Conservation (phyloP, 2,113 vertebrate genomes). For the Gobio gobio region DNA sequence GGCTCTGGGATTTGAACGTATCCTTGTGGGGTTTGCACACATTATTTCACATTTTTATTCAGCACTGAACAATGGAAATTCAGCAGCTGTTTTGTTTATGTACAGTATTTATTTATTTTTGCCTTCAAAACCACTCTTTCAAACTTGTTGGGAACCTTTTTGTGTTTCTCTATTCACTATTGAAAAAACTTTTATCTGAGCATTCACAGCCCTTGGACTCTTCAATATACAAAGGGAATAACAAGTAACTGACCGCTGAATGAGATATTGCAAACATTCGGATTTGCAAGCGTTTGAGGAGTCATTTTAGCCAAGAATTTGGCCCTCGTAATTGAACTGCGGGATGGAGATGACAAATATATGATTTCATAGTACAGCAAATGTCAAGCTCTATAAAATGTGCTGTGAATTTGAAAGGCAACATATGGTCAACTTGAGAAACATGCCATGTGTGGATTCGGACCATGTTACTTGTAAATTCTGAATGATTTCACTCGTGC, state of each 20-base stretch:
- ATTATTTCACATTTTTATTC: not conserved
- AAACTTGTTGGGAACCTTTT: not conserved
- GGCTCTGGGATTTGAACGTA: not conserved
- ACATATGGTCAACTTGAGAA: conserved; percentile 23
- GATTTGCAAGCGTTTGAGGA: conserved; percentile 8
- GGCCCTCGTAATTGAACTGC: conserved; percentile 7
- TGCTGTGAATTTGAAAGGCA: conserved; percentile 32
- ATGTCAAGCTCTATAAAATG: conserved; percentile 34
- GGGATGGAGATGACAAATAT: conserved; percentile 1
- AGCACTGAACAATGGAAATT: not conserved
- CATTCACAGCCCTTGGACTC: not conserved
- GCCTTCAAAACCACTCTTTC: not conserved
- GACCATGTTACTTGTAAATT: not conserved
- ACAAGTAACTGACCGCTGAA: not conserved
- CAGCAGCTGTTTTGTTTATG: not conserved
- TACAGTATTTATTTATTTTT: conserved; percentile 32
- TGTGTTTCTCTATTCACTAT: not conserved
- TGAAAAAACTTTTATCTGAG: not conserved
- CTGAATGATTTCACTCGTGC: conserved; percentile 13
- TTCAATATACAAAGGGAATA: conserved; percentile 8
- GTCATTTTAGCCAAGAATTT: not conserved
- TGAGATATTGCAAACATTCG: conserved; percentile 13
- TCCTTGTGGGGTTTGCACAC: conserved; percentile 21
- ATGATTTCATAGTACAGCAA: conserved; percentile 22
- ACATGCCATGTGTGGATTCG: conserved; percentile 6